Evolutionary conservation across 2,888 invertebrate species (phyloP).

Genomic region (Sisyra nigra): DNA sequence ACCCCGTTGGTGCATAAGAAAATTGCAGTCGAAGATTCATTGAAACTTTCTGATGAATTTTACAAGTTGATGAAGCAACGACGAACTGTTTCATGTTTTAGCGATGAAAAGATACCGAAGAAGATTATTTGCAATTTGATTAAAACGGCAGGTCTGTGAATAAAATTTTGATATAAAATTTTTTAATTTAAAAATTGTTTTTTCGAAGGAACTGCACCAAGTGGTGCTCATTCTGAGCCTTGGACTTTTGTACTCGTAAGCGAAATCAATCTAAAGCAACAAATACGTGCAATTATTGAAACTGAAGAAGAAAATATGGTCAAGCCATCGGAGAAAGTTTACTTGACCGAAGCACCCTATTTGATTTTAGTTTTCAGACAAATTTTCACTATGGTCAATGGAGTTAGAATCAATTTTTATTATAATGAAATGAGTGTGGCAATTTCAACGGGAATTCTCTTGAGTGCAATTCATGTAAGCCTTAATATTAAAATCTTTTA

Average conservation of each 20-base stretch:
- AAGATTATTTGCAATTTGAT: conserved; percentile 66
- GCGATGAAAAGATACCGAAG: conserved; percentile 51
- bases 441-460: conserved; percentile 66
- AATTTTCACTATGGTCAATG: conserved; percentile 46
- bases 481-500: background rate
- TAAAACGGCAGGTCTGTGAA: conserved; percentile 55
- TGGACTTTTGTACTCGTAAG: conserved; percentile 78
- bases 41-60: conserved; percentile 48
- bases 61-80: conserved; percentile 55
- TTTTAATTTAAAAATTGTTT: no score
- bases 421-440: conserved; percentile 81
- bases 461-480: conserved; percentile 70
- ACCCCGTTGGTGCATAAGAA: conserved; percentile 43
- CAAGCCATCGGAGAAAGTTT: conserved; percentile 76
- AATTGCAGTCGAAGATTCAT: conserved; percentile 36
- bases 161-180: conserved; percentile 5
- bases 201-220: conserved; percentile 67
- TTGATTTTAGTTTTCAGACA: conserved; percentile 76
- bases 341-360: conserved; percentile 74
- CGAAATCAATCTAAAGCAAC: conserved; percentile 42
- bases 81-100: conserved; percentile 65
- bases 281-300: conserved; percentile 68
- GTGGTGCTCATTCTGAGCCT: conserved; percentile 88
- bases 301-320: conserved; percentile 78
- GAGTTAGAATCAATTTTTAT: conserved; percentile 64